Evolutionary conservation across 2,888 invertebrate species (phyloP).

Genomic region (Orthosia gothica): DNA sequence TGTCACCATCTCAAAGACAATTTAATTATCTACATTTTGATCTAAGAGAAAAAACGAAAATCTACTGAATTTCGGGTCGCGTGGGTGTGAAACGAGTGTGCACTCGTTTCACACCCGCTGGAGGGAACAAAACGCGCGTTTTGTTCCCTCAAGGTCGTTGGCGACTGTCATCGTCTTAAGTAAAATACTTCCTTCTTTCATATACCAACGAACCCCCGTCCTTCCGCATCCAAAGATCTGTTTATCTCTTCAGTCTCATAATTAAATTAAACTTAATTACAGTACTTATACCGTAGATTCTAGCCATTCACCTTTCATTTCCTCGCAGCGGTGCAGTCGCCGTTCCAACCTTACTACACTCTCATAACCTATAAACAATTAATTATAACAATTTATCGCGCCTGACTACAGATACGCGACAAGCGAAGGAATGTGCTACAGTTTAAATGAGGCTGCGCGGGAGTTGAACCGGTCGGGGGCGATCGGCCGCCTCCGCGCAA

Average conservation of each 20-base stretch:
- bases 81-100: too few species aligned
- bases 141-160: too few species aligned
- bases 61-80: too few species aligned
- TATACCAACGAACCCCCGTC: not conserved
- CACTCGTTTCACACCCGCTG: too few species aligned
- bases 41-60: too few species aligned
- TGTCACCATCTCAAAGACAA: too few species aligned
- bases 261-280: constrained; percentile 58
- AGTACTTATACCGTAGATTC: constrained; percentile 53
- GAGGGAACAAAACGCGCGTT: too few species aligned
- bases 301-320: constrained; percentile 65
- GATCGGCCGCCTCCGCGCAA: constrained; percentile 83
- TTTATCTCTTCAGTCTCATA: constrained; percentile 45
- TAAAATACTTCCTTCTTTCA: constrained; percentile 25
- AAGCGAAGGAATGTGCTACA: constrained; percentile 90
- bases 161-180: not conserved
- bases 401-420: constrained; percentile 80
- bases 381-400: constrained; percentile 59
- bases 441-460: constrained; percentile 91
- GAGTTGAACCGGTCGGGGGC: constrained; percentile 87
- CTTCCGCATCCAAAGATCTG: constrained; percentile 40
- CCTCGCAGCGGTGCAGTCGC: constrained; percentile 43
- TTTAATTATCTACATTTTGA: too few species aligned
- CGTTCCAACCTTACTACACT: constrained; percentile 57
- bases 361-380: constrained; percentile 64